Conservation (phyloP, 2,888 invertebrate genomes). For the Melieria picta region DNA sequence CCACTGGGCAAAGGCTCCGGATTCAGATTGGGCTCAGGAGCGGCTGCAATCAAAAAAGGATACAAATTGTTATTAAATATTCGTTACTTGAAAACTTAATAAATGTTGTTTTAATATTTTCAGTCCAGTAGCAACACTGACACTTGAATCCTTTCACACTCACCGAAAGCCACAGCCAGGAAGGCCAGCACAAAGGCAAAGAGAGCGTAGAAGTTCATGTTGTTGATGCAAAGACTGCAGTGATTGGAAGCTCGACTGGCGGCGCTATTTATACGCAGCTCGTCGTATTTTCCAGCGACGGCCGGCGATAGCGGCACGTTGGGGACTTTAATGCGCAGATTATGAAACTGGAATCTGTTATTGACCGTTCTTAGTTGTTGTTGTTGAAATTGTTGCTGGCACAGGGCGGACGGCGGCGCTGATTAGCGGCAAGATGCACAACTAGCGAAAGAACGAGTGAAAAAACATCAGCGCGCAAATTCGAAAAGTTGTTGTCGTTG, state of each 20-base stretch:
- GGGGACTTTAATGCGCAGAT: too few relatives aligned
- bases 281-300: too few relatives aligned
- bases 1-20: background rate
- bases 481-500: too few relatives aligned
- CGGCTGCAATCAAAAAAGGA: background rate
- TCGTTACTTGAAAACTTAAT: background rate
- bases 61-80: background rate
- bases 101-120: background rate
- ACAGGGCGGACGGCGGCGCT: too few relatives aligned
- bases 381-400: too few relatives aligned
- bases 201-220: slow-evolving; percentile 38
- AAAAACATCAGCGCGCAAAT: too few relatives aligned
- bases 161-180: slow-evolving; percentile 34
- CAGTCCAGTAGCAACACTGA: background rate
- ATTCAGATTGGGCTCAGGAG: background rate
- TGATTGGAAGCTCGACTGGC: background rate
- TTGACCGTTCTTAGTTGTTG: too few relatives aligned
- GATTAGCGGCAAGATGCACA: too few relatives aligned
- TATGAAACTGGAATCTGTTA: too few relatives aligned
- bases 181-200: slow-evolving; percentile 33
- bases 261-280: background rate
- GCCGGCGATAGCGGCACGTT: too few relatives aligned
- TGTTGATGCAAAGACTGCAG: background rate
- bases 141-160: background rate
- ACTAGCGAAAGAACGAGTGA: too few relatives aligned